Base-by-base conservation (phyloP, 2,113 vertebrate genomes). In the Suncus etruscus region DNA sequence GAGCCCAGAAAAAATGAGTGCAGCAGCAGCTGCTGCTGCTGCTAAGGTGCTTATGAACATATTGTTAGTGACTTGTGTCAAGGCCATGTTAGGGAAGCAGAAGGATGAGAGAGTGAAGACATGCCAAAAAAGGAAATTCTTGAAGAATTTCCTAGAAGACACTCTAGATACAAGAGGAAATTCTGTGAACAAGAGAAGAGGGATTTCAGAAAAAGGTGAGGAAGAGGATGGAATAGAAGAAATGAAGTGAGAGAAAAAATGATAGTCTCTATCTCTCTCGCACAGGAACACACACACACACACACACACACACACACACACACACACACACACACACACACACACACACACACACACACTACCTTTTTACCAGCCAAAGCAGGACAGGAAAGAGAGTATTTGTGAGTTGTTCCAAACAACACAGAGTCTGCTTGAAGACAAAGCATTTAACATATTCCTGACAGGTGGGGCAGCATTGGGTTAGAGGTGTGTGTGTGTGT, bases 21-120 rank as follows among this genome's bases (percentile, higher is more conserved):
- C 25, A 80, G 80, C 39, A 48, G 73, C 50, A 24, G 2, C 31
- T 11, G 29, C 39, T 39, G 39, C 39, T 39, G 15, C 18, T 7
- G 14, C 4, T 58, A 65, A 48, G 22, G 72, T 51, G 16, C 15
- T 80, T 29, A 1, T 12, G 74, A 70, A 68, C 47, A 29, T 61
- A 45, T 31, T 66, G 74, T 50, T 27, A 87, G 82, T 81, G 78
- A 80, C 77, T 93, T 10, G 20, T 39, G 88, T 75, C 88, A 68
- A 80, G 29, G n/a, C 31, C 22, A 54, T 77, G 93, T 78, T 45
- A 69, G 83, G 82, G 15, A 86, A 68, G 31, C 25, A 22, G 47
- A 58, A 29, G 72, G 48, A 58, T 79, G 8, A 54, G 75, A 80
- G 73, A 47, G 29, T 31, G 61, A 51, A 83, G 69, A 32, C 1